Evolutionary conservation across 2,797 vertebrate genomes (phyloP).

Genomic region (Dryobates pubescens): DNA sequence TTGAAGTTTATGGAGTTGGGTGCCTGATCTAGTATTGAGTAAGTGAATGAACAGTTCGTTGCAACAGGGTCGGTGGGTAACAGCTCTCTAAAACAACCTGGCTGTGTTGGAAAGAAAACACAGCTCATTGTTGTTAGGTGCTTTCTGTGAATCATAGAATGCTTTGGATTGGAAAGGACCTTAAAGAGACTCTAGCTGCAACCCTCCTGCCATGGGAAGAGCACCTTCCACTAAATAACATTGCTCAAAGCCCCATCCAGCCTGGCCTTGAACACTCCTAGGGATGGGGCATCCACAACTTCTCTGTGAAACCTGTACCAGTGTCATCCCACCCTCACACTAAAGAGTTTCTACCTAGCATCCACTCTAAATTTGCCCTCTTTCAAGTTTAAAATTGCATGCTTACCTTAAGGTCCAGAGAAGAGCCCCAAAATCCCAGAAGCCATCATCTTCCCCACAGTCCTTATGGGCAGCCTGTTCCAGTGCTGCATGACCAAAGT

Average conservation of each 20-base stretch:
- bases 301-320: too few relatives aligned
- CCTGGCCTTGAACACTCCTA: too few relatives aligned
- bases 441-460: background rate
- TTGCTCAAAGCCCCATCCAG: too few relatives aligned
- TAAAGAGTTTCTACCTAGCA: too few relatives aligned
- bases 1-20: constrained; percentile 31
- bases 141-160: background rate
- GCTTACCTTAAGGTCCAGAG: background rate
- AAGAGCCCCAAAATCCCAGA: background rate
- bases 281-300: too few relatives aligned
- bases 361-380: too few relatives aligned
- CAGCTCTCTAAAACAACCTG: background rate
- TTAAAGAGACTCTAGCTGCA: too few relatives aligned
- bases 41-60: background rate
- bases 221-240: too few relatives aligned
- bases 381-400: too few relatives aligned
- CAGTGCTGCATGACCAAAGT: background rate
- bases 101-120: background rate
- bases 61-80: background rate
- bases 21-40: background rate
- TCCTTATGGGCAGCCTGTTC: background rate
- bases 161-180: background rate
- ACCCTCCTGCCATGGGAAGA: too few relatives aligned
- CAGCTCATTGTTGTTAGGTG: background rate
- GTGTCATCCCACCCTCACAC: too few relatives aligned